Conservation (phyloP, 2,797 vertebrate genomes). For the Gymnocypris eckloni region DNA sequence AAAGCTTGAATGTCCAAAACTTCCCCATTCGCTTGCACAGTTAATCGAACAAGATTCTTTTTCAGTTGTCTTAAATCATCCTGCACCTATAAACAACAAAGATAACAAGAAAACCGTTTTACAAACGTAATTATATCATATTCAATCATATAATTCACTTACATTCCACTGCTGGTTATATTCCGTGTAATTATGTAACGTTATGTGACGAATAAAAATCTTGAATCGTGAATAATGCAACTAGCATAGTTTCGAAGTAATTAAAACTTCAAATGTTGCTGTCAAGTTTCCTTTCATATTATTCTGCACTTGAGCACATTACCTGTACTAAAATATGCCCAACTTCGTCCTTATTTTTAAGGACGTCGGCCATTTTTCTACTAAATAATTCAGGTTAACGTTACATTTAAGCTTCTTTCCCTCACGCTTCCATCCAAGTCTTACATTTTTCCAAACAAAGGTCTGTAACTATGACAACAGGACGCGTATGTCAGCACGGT, state of each 20-base stretch:
- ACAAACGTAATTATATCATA: background rate
- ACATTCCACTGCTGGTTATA: no score
- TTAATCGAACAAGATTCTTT: constrained; percentile 66
- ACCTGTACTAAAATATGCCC: constrained; percentile 72
- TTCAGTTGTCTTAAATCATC: constrained; percentile 80
- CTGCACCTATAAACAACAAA: constrained; percentile 74
- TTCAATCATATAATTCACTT: background rate
- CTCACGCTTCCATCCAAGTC: background rate
- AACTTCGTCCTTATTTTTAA: constrained; percentile 58
- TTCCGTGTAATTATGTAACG: no score
- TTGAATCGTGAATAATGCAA: background rate
- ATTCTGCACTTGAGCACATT: constrained; percentile 37
- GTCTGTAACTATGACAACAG: constrained; percentile 73
- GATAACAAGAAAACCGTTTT: background rate
- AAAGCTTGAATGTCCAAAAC: constrained; percentile 72
- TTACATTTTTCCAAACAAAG: constrained; percentile 23
- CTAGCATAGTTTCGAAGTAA: background rate
- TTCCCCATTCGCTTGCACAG: constrained; percentile 52
- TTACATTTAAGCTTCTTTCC: background rate
- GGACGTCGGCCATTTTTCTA: constrained; percentile 62
- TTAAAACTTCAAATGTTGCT: background rate
- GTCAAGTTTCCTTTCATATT: background rate
- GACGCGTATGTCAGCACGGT: constrained; percentile 16
- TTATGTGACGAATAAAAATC: no score
- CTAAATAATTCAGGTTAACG: constrained; percentile 8